Conservation (phyloP, 1,140 invertebrate genomes). For the Zaprionus tsacasi region DNA sequence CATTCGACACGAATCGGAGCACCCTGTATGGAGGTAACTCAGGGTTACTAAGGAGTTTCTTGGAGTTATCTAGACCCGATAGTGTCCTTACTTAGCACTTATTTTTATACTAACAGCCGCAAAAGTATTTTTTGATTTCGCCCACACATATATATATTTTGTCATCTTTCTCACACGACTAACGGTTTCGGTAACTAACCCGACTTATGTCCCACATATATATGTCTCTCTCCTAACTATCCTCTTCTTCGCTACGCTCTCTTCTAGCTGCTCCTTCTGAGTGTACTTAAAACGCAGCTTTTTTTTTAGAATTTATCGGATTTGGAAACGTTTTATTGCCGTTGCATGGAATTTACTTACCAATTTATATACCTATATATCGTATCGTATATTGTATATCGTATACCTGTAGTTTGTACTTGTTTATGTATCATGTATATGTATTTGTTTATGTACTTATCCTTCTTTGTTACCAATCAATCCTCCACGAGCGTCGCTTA, state of each 20-base stretch:
- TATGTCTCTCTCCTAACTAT: not conserved
- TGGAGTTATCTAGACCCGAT: not conserved
- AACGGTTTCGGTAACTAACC: conserved; percentile 39
- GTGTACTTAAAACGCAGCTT: conserved; percentile 40
- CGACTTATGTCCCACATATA: conserved; percentile 1
- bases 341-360: conserved; percentile 66
- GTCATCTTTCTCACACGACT: conserved; percentile 15
- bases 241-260: conserved; percentile 1
- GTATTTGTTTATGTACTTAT: conserved; percentile 53
- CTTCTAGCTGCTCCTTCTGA: not conserved
- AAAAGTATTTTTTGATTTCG: conserved; percentile 64
- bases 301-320: conserved; percentile 59
- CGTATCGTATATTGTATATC: conserved; percentile 11
- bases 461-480: conserved; percentile 7
- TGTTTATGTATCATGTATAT: conserved; percentile 52
- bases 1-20: not conserved
- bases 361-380: conserved; percentile 5
- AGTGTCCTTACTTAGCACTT: not conserved
- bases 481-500: conserved; percentile 7
- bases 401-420: conserved; percentile 19
- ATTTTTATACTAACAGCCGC: conserved; percentile 49
- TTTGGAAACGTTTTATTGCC: conserved; percentile 65
- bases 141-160: conserved; percentile 3
- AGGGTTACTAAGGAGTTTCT: not conserved
- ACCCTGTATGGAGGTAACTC: not conserved